phyloP scores from a whole-genome alignment of 92 coral and sea anemone genomes.

The Diadumene lineata region DNA sequence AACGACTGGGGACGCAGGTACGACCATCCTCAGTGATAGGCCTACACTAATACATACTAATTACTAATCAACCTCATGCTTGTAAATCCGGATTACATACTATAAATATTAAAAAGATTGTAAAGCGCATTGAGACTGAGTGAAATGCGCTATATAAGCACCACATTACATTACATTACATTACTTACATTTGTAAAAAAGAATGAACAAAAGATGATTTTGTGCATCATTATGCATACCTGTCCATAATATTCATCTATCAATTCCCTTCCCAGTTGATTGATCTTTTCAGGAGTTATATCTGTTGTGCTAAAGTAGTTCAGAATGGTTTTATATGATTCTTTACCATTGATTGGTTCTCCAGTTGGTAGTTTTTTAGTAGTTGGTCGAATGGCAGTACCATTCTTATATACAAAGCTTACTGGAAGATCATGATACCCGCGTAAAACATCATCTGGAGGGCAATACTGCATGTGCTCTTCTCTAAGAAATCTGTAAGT shows the following conservation, averaged over 20 bases:
- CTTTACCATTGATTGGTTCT: conserved; percentile 22
- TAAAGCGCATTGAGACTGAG: too few relatives aligned
- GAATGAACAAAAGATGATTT: too few relatives aligned
- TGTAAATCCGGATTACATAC: too few relatives aligned
- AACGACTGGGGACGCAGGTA: too few relatives aligned
- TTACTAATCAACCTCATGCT: too few relatives aligned
- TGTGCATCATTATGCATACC: too few relatives aligned
- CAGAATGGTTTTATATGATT: conserved; percentile 15
- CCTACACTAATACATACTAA: too few relatives aligned
- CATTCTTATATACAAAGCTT: conserved; percentile 33
- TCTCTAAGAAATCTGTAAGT: conserved; percentile 24
- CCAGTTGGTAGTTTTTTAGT: conserved; percentile 38
- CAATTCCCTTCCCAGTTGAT: conserved; percentile 7
- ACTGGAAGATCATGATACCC: conserved; percentile 30
- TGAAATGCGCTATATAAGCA: too few relatives aligned
- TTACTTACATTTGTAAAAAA: too few relatives aligned
- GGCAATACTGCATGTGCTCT: conserved; percentile 36
- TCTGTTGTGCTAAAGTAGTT: conserved; percentile 26
- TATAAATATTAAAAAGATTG: too few relatives aligned
- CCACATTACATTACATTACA: too few relatives aligned
- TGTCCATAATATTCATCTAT: conserved; percentile 17
- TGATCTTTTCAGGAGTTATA: conserved; percentile 16
- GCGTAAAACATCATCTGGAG: conserved; percentile 6
- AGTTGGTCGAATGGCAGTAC: conserved; percentile 24
- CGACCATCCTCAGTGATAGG: too few relatives aligned